A percentile compares a stretch with the other conserved stretches of the same genome.
Evolutionary conservation across 1,140 invertebrate species (phyloP).

Genomic region (Formica selysi): DNA sequence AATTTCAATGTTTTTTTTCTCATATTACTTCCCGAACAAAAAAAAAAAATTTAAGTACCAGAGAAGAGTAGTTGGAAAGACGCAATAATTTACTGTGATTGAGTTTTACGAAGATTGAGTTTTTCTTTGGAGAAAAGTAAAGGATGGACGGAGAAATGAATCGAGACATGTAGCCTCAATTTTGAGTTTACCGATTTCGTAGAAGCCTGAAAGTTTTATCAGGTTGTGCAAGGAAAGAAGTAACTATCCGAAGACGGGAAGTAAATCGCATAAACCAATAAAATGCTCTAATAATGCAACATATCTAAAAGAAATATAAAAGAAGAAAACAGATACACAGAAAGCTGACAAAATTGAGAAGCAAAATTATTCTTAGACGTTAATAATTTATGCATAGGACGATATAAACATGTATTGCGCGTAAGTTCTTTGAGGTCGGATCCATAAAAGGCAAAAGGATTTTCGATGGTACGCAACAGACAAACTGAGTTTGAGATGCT

Average conservation of each 20-base stretch:
- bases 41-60: neutral
- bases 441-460: conserved; percentile 52
- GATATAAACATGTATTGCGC: conserved; percentile 1
- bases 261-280: conserved; percentile 2
- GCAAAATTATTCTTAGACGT: neutral
- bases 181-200: conserved; percentile 5
- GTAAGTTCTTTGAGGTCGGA: conserved; percentile 32
- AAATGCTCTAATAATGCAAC: neutral
- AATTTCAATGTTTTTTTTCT: conserved; percentile 23
- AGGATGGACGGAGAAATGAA: neutral
- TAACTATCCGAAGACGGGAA: neutral
- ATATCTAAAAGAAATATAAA: neutral
- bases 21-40: neutral
- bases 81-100: conserved; percentile 43
- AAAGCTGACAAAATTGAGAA: neutral
- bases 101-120: neutral
- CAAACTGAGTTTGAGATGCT: neutral
- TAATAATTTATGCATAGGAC: conserved; percentile 37
- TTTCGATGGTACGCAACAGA: conserved; percentile 36
- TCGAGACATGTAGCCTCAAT: conserved; percentile 11
- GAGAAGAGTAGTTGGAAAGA: neutral
- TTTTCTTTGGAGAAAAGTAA: neutral
- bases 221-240: neutral
- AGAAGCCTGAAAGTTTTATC: neutral
- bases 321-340: neutral